A percentile compares a stretch with the other conserved stretches of the same genome.
Conservation (phyloP, 2,113 vertebrate species). For the Eleginops maclovinus region DNA sequence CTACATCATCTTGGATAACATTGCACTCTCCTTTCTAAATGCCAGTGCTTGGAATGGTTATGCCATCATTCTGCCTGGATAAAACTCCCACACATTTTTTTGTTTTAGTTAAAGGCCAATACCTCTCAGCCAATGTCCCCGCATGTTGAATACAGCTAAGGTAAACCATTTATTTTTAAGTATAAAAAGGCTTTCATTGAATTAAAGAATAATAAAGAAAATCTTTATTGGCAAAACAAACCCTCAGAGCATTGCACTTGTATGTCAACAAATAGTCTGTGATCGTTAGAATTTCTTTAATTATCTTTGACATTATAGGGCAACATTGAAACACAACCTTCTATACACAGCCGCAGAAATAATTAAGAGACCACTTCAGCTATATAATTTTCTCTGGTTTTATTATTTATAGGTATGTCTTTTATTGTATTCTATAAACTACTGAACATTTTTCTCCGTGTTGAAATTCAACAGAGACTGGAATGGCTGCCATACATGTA, state of each 20-base stretch:
- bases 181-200: conserved; percentile 9
- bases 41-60: conserved; percentile 37
- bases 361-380: too few relatives aligned
- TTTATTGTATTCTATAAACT: too few relatives aligned
- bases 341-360: too few relatives aligned
- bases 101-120: conserved; percentile 63
- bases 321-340: conserved; percentile 1
- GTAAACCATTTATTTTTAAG: conserved; percentile 42
- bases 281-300: conserved; percentile 5
- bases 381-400: too few relatives aligned
- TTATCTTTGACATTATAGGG: not conserved
- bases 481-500: too few relatives aligned
- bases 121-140: conserved; percentile 31
- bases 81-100: conserved; percentile 40
- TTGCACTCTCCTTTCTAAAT: conserved; percentile 62
- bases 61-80: conserved; percentile 8
- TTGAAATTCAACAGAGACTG: too few relatives aligned
- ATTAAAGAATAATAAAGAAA: not conserved
- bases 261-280: conserved; percentile 10
- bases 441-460: too few relatives aligned
- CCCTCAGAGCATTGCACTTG: not conserved
- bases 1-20: conserved; percentile 43
- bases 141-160: conserved; percentile 17
- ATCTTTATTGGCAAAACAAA: not conserved
- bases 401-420: too few relatives aligned